Evolutionary conservation across 2,113 vertebrate genomes (phyloP), one percentile per base, ranked within the genome.

Genomic region (Gymnarchus niloticus): DNA sequence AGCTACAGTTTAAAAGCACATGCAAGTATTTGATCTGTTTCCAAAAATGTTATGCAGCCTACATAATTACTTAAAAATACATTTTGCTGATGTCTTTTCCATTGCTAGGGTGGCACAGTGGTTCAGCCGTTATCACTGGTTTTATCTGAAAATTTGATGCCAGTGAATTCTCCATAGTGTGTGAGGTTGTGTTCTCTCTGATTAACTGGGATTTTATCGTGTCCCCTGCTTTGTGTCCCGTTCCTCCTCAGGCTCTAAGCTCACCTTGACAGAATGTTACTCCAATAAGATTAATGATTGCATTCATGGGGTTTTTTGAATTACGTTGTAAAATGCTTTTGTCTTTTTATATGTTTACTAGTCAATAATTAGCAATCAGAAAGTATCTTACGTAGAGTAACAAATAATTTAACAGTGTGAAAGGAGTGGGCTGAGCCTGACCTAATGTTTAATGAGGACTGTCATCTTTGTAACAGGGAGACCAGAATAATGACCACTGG

Each of bases 401-500:
- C 57, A 25, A n/a, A n/a, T 59, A 59, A 69, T 17, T 69, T 33
- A 37, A 69, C 3, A 28, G 25, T 65, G 37, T 69, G 61, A 33
- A 37, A 69, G 37, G 25, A 28, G n/a, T n/a, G 3, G 1, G 6
- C 14, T 65, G 59, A 33, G 2, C 65, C 7, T 10, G 14, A 41
- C 4, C 14, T 73, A 78, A 56, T 9, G 9, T 52, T 76, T 76
- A 28, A 21, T 37, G 7, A 41, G 6, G 33, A 49, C 56, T 77
- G 0, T 78, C 6, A 19, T 9, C 12, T 69, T 25, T 81, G 4
- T 81, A 51, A 61, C 80, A 87, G 88, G 87, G 87, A 0, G 84
- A 91, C 7, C 0, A 85, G 14, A 87, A 89, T 76, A 92, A 93
- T 28, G 92, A 93, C 80, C 54, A 84, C 0, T 92, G 90, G 91